Conservation (phyloP, 2,888 invertebrate species). For the Subacronicta megacephala region DNA sequence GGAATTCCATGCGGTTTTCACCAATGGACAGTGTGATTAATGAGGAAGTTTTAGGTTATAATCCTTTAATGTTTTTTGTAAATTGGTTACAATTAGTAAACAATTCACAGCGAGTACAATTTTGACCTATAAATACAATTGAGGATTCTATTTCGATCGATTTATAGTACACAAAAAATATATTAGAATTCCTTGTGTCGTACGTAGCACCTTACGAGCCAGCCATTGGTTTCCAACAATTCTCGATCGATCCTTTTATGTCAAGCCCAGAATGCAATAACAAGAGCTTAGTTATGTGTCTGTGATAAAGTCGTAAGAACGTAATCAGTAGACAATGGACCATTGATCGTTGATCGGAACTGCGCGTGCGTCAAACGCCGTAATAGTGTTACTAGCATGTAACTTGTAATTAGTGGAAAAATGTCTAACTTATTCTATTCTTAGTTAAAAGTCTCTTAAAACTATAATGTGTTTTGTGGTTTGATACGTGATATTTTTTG, state of each 20-base stretch:
- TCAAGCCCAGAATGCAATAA: constrained; percentile 45
- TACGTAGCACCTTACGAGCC: background rate
- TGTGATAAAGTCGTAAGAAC: constrained; percentile 43
- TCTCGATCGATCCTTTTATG: constrained; percentile 21
- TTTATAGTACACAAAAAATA: background rate
- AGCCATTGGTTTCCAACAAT: constrained; percentile 30
- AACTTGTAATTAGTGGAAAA: background rate
- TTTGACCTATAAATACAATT: constrained; percentile 3
- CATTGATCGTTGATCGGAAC: constrained; percentile 58
- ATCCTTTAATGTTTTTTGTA: too few species aligned
- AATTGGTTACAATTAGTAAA: too few species aligned
- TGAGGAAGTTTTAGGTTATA: too few species aligned
- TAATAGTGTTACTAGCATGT: constrained; percentile 16
- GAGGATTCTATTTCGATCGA: background rate
- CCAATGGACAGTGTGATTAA: too few species aligned
- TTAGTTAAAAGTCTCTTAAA: too few species aligned
- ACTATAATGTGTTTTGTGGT: too few species aligned
- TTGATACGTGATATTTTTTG: too few species aligned
- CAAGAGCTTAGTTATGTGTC: constrained; percentile 33
- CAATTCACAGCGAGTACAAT: background rate
- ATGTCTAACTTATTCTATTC: too few species aligned
- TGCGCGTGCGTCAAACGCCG: constrained; percentile 61
- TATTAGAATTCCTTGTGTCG: background rate
- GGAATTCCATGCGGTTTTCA: too few species aligned
- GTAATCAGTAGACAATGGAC: constrained; percentile 62